These are phyloP conservation scores for Indri indri DNA, from an alignment of 2,113 vertebrate species.

Conservation along the genomic window DNA sequence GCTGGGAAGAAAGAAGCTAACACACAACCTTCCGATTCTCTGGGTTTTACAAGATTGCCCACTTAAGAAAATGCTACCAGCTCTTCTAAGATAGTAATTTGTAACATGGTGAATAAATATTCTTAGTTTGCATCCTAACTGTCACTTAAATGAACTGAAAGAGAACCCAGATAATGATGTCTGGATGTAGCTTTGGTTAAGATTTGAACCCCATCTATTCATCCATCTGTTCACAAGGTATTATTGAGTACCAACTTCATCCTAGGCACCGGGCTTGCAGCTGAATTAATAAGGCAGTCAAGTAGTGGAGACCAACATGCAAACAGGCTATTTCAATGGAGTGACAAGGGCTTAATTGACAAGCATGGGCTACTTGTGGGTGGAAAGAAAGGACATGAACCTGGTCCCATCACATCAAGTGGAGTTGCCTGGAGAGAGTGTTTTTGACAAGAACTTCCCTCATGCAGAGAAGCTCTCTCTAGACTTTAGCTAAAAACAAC, in stretches of 20 bases:
- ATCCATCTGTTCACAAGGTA: neutral
- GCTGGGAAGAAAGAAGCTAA: neutral
- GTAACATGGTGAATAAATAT: neutral
- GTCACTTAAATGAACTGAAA: neutral
- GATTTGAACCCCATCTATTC: neutral
- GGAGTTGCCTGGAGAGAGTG: neutral
- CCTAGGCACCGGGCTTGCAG: neutral
- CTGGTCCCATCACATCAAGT: neutral
- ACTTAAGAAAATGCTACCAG: neutral
- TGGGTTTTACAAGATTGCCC: neutral
- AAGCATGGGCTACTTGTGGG: neutral
- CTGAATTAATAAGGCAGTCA: neutral
- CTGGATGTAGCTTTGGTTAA: neutral
- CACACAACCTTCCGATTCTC: neutral
- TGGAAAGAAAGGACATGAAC: neutral
- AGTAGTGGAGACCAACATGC: neutral
- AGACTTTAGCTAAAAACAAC: neutral
- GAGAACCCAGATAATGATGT: neutral
- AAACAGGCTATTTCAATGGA: neutral
- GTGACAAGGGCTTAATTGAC: neutral
- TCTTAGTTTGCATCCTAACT: neutral
- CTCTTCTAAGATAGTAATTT: neutral
- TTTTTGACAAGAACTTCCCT: neutral
- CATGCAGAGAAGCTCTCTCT: neutral
- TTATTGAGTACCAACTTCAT: neutral